These are phyloP conservation scores for Tragelaphus buxtoni DNA, from an alignment of 2,113 vertebrate species.

Conservation along the genomic window DNA sequence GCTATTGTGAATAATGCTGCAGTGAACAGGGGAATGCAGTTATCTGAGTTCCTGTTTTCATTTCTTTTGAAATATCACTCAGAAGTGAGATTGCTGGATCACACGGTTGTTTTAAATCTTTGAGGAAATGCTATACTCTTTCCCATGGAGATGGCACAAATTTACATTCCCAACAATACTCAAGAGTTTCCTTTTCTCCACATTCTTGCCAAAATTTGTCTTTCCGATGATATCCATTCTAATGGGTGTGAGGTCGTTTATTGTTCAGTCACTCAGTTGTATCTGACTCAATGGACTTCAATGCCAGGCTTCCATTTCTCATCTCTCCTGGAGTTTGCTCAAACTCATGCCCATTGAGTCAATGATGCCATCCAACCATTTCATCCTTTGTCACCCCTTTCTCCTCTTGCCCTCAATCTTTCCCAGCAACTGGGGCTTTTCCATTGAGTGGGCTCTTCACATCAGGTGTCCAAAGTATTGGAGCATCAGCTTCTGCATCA, in stretches of 20 bases:
- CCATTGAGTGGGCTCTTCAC: neutral
- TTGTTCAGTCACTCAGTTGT: neutral
- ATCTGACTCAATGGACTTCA: neutral
- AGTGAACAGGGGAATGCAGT: neutral
- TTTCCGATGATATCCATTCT: neutral
- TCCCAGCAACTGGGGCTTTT: neutral
- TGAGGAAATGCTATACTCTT: neutral
- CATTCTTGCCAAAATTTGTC: neutral
- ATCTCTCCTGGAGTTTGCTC: neutral
- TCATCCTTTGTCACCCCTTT: neutral
- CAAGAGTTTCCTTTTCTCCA: neutral
- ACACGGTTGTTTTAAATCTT: neutral
- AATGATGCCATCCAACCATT: neutral
- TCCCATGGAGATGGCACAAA: neutral
- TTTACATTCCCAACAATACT: neutral
- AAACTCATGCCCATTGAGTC: neutral
- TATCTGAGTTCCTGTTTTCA: neutral
- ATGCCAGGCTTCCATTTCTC: neutral
- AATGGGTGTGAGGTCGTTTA: neutral
- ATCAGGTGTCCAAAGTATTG: neutral
- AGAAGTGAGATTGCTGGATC: neutral
- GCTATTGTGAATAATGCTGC: neutral
- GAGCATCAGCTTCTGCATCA: neutral
- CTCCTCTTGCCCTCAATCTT: neutral
- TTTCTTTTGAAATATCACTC: neutral